Evolutionary conservation across 2,888 invertebrate genomes (phyloP).

Genomic region (Terebella lapidaria): DNA sequence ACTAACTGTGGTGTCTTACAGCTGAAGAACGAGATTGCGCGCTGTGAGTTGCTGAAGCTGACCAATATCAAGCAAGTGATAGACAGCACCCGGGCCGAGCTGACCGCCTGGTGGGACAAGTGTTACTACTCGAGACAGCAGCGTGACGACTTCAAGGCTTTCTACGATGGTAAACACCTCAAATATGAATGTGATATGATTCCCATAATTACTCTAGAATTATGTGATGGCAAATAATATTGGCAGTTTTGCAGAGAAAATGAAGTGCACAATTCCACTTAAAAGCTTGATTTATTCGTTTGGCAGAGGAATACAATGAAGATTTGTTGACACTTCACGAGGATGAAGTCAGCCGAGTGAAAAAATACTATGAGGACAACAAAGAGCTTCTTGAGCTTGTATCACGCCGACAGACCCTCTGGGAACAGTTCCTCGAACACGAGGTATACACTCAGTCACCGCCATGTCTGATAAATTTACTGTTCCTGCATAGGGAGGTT

Average conservation of each 20-base stretch:
- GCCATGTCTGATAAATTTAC: no score
- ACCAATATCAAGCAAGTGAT: slow-evolving; percentile 68
- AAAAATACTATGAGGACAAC: slow-evolving; percentile 44
- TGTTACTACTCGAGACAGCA: slow-evolving; percentile 61
- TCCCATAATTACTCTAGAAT: no score
- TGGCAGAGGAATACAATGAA: slow-evolving; percentile 72
- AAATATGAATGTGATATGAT: no score
- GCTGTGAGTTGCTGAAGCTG: slow-evolving; percentile 70
- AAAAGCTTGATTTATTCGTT: no score
- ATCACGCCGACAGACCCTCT: slow-evolving; percentile 62
- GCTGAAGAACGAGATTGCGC: slow-evolving; percentile 67
- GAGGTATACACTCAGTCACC: slow-evolving; percentile 60
- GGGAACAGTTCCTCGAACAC: slow-evolving; percentile 71
- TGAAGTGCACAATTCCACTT: no score
- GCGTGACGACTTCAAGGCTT: slow-evolving; percentile 38
- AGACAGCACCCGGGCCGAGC: slow-evolving; percentile 66
- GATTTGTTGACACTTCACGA: slow-evolving; percentile 76
- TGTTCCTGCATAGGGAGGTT: no score
- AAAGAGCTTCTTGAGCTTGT: slow-evolving; percentile 57
- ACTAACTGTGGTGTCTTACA: slow-evolving; percentile 33
- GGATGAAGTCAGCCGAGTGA: slow-evolving; percentile 67
- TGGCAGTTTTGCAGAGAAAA: no score
- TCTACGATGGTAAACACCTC: slow-evolving; percentile 30
- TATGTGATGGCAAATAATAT: no score
- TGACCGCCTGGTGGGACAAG: slow-evolving; percentile 72